phyloP scores from a whole-genome alignment of 2,797 vertebrate species.

The Sebastes hubbsi region DNA sequence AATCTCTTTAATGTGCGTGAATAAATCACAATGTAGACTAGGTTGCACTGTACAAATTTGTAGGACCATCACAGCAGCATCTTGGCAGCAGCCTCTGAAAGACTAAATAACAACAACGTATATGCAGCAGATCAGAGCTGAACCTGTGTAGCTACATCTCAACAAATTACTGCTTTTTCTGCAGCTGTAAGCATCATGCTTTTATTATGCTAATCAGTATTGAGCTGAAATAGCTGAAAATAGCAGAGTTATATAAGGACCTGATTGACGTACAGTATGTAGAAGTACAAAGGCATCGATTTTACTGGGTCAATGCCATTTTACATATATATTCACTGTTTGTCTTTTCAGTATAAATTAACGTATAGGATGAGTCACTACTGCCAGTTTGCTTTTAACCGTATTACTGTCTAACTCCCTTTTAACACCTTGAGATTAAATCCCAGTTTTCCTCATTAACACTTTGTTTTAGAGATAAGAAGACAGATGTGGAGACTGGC shows the following conservation, averaged over 20 bases:
- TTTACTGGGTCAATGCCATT: background rate
- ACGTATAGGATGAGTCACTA: background rate
- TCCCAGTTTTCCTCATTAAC: background rate
- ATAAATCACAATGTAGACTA: background rate
- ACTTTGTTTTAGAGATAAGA: background rate
- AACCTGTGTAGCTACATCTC: background rate
- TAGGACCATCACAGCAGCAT: background rate
- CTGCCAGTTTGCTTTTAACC: background rate
- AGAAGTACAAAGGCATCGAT: background rate
- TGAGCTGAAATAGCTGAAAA: background rate
- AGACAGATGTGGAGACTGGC: background rate
- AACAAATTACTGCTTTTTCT: background rate
- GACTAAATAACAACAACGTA: background rate
- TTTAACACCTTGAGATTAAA: background rate
- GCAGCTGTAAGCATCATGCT: background rate
- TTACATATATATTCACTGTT: background rate
- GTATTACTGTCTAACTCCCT: background rate
- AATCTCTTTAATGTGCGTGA: background rate
- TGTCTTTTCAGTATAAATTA: background rate
- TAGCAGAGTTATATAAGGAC: background rate
- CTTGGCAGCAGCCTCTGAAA: background rate
- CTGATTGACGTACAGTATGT: background rate
- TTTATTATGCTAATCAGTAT: constrained; percentile 6
- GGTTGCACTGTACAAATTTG: background rate
- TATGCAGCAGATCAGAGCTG: background rate